Evolutionary conservation across 2,888 invertebrate genomes (phyloP).

Genomic region (Calliopum simillimum): DNA sequence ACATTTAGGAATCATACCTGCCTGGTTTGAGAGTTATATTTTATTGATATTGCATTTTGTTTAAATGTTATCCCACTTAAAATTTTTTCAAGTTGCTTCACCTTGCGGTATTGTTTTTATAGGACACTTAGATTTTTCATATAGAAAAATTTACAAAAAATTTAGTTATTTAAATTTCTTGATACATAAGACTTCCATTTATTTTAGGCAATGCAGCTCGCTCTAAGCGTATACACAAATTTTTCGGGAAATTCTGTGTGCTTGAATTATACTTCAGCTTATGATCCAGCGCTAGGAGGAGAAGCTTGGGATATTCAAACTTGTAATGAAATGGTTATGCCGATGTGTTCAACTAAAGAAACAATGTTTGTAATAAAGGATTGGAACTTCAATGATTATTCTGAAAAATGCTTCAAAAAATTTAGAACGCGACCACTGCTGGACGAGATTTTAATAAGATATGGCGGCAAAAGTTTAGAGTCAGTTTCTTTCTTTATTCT

Average conservation of each 20-base stretch:
- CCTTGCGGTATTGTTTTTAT: no score
- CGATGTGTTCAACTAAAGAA: conserved; percentile 81
- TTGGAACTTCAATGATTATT: conserved; percentile 79
- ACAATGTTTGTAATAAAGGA: conserved; percentile 85
- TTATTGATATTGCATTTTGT: no score
- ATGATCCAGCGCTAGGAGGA: conserved; percentile 72
- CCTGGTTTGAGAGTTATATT: no score
- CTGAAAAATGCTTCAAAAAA: conserved; percentile 76
- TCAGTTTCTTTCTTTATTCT: no score
- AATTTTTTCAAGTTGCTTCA: no score
- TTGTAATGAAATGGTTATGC: conserved; percentile 98
- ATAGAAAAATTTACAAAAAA: no score
- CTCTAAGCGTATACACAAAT: conserved; percentile 83
- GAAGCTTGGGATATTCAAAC: conserved; percentile 87
- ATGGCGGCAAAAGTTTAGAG: conserved; percentile 82
- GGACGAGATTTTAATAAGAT: conserved; percentile 77
- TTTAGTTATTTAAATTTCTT: no score
- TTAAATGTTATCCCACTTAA: no score
- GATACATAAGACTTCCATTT: no score
- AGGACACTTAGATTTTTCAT: no score
- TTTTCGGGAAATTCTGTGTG: conserved; percentile 81
- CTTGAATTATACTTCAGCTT: conserved; percentile 74
- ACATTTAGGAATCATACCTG: no score
- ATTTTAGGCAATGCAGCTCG: conserved; percentile 73
- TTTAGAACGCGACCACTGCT: conserved; percentile 78